phyloP scores from a whole-genome alignment of 2,888 invertebrate species.

The Torymus auratus region DNA sequence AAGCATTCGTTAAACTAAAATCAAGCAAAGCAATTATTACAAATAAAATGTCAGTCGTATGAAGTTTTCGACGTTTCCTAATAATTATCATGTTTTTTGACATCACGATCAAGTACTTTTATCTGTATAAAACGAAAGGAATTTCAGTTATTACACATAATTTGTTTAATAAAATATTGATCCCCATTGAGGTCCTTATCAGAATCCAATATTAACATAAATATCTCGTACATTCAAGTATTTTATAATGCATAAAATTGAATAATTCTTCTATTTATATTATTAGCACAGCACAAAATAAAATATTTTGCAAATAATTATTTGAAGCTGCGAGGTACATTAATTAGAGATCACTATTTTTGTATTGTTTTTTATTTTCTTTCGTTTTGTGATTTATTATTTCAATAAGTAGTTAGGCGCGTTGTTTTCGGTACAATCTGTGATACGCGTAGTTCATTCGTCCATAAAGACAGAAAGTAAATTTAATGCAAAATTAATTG shows the following conservation, averaged over 20 bases:
- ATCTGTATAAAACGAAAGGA: constrained; percentile 52
- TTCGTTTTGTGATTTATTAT: constrained; percentile 44
- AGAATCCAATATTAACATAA: constrained; percentile 59
- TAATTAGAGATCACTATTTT: constrained; percentile 25
- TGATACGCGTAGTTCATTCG: constrained; percentile 57
- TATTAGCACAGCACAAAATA: neutral
- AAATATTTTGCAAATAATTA: neutral
- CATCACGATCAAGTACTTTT: constrained; percentile 27
- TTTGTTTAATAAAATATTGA: constrained; percentile 67
- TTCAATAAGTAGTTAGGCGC: constrained; percentile 24
- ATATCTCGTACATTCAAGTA: constrained; percentile 52
- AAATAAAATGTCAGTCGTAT: constrained; percentile 27
- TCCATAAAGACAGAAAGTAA: constrained; percentile 30
- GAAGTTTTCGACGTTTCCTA: constrained; percentile 30
- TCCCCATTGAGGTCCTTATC: constrained; percentile 64
- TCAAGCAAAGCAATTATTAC: constrained; percentile 7
- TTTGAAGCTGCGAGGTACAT: constrained; percentile 46
- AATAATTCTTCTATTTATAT: neutral
- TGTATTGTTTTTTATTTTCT: constrained; percentile 46
- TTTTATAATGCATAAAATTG: neutral
- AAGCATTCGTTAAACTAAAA: constrained; percentile 10
- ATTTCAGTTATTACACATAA: constrained; percentile 49
- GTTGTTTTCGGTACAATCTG: constrained; percentile 49
- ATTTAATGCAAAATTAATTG: constrained; percentile 32
- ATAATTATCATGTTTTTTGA: constrained; percentile 35